These are phyloP conservation scores for Meloidogyne hapla DNA, from an alignment of 1,140 invertebrate genomes.

Conservation along the genomic window DNA sequence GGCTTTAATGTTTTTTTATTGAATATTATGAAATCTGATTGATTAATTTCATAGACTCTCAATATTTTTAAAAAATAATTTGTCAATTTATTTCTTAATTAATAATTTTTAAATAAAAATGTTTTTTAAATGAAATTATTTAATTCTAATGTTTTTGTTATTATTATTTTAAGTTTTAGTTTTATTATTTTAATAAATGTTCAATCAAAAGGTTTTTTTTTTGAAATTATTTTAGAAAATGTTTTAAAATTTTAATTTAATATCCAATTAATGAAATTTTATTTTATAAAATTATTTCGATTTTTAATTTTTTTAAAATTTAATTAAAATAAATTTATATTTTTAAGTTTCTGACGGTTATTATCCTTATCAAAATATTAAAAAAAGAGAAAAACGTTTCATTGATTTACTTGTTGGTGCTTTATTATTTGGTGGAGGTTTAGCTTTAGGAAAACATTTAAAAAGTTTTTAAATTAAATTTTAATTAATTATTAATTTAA, in stretches of 20 bases:
- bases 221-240: too few species aligned
- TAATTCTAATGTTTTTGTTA: background rate
- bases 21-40: too few species aligned
- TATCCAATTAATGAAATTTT: too few species aligned
- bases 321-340: background rate
- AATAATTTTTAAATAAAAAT: background rate
- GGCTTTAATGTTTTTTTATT: too few species aligned
- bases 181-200: slow-evolving; percentile 4
- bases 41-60: too few species aligned
- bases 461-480: background rate
- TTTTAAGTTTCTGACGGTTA: background rate
- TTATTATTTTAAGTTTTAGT: background rate
- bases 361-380: background rate
- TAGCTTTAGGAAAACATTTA: slow-evolving; percentile 5
- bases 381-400: slow-evolving; percentile 3
- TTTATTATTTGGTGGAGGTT: slow-evolving; percentile 5
- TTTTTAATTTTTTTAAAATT: too few species aligned
- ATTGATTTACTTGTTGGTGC: background rate
- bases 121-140: background rate
- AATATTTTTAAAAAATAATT: too few species aligned
- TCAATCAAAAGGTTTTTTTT: slow-evolving; percentile 1
- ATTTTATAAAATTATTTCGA: too few species aligned
- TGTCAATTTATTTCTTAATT: background rate
- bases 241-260: too few species aligned
- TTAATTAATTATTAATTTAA: background rate